Conservation (phyloP, 2,888 invertebrate species). For the Dicyrtomina minuta region DNA sequence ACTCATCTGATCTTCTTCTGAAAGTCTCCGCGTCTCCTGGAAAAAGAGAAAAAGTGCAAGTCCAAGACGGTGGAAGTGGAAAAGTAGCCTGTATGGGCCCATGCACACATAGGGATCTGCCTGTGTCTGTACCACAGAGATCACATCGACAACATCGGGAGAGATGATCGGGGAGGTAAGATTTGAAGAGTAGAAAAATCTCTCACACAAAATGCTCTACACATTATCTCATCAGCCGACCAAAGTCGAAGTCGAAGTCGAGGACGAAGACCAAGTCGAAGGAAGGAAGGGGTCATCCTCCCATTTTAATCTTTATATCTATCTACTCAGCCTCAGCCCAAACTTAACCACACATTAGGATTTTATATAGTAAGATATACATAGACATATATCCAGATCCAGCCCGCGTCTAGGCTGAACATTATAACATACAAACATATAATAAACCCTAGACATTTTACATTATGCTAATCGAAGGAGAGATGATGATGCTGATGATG, state of each 20-base stretch:
- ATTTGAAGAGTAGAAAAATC: conserved; percentile 11
- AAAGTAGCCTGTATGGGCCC: not conserved
- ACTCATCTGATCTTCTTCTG: conserved; percentile 18
- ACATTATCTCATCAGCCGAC: conserved; percentile 45
- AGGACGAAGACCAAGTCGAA: no score
- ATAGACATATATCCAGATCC: no score
- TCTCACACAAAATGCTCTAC: conserved; percentile 31
- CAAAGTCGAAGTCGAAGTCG: no score
- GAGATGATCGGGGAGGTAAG: not conserved
- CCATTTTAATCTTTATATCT: conserved; percentile 37
- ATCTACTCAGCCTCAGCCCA: conserved; percentile 25
- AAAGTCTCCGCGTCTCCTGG: conserved; percentile 7
- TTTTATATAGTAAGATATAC: no score
- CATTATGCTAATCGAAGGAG: not conserved
- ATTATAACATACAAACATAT: no score
- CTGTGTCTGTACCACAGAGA: no score
- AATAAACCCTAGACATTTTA: not conserved
- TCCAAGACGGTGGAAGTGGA: not conserved
- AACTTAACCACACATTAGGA: conserved; percentile 8
- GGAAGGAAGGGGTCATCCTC: conserved; percentile 34
- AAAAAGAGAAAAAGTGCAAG: conserved; percentile 8
- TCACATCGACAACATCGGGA: no score
- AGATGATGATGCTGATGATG: not conserved
- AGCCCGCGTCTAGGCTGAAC: no score
- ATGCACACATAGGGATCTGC: not conserved